These are phyloP conservation scores for Ptychochromis oligacanthus DNA, from an alignment of 2,113 vertebrate species.

Conservation along the genomic window DNA sequence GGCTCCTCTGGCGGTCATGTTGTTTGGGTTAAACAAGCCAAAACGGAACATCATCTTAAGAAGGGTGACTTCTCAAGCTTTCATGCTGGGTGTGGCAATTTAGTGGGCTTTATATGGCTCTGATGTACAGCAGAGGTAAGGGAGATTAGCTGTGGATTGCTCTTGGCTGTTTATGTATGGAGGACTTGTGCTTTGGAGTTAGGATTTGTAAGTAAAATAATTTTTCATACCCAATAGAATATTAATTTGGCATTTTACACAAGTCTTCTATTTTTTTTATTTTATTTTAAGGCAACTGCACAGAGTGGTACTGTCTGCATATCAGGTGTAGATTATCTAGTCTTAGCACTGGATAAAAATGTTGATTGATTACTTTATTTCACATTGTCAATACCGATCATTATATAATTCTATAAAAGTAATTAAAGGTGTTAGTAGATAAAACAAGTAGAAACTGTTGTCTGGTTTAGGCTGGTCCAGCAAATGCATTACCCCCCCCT, in stretches of 20 bases:
- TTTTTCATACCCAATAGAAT: background rate
- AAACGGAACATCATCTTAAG: constrained; percentile 74
- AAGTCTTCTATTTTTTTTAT: background rate
- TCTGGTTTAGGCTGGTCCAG: background rate
- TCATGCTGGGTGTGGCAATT: constrained; percentile 62
- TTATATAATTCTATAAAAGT: background rate
- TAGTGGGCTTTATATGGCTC: constrained; percentile 34
- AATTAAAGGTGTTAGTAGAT: background rate
- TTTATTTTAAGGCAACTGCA: background rate
- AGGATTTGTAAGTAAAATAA: constrained; percentile 63
- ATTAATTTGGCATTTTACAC: background rate
- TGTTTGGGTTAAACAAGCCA: constrained; percentile 77
- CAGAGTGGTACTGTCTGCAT: background rate
- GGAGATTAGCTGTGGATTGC: constrained; percentile 12
- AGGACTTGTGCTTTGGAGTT: constrained; percentile 22
- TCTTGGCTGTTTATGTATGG: constrained; percentile 42
- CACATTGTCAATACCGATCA: background rate
- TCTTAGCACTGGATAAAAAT: background rate
- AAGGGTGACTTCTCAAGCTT: constrained; percentile 61
- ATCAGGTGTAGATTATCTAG: background rate
- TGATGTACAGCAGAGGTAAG: constrained; percentile 12
- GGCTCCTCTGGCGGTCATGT: constrained; percentile 67
- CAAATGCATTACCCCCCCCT: background rate
- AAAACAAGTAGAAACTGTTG: background rate
- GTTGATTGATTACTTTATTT: background rate